A percentile compares a stretch with the other conserved stretches of the same genome.
Conservation (phyloP, 1,140 invertebrate species). For the Cyclargus thomasi region DNA sequence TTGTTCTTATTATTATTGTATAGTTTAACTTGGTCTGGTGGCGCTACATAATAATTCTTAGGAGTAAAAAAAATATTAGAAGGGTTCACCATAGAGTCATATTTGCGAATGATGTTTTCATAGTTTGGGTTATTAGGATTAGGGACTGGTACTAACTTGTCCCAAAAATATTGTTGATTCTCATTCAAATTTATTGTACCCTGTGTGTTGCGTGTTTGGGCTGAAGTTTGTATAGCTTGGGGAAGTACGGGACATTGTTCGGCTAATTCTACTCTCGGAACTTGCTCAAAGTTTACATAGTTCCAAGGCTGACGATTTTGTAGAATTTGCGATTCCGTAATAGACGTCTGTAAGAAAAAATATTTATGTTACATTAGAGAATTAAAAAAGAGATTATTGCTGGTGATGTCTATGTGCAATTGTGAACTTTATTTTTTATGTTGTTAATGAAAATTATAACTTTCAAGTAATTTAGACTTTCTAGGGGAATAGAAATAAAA, state of each 20-base stretch:
- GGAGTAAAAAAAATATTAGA: slow-evolving; percentile 36
- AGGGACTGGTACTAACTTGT: slow-evolving; percentile 25
- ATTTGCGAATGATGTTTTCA: slow-evolving; percentile 17
- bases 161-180: background rate
- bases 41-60: slow-evolving; percentile 46
- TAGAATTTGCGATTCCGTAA: background rate
- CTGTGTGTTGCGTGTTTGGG: background rate
- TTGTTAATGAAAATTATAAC: background rate
- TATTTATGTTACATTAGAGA: too few species aligned
- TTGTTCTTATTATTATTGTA: background rate
- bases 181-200: background rate
- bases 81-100: slow-evolving; percentile 17
- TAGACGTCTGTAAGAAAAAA: background rate
- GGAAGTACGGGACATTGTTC: background rate
- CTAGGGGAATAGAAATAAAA: too few species aligned
- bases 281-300: slow-evolving; percentile 15
- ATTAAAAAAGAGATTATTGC: too few species aligned
- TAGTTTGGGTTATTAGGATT: slow-evolving; percentile 25
- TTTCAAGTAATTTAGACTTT: background rate
- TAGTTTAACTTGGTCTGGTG: slow-evolving; percentile 28
- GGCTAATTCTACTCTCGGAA: slow-evolving; percentile 14
- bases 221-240: background rate
- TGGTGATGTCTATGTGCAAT: too few species aligned
- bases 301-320: background rate
- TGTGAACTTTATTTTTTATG: too few species aligned